Conservation (phyloP, 2,113 vertebrate genomes). For the Indicator maculatus region DNA sequence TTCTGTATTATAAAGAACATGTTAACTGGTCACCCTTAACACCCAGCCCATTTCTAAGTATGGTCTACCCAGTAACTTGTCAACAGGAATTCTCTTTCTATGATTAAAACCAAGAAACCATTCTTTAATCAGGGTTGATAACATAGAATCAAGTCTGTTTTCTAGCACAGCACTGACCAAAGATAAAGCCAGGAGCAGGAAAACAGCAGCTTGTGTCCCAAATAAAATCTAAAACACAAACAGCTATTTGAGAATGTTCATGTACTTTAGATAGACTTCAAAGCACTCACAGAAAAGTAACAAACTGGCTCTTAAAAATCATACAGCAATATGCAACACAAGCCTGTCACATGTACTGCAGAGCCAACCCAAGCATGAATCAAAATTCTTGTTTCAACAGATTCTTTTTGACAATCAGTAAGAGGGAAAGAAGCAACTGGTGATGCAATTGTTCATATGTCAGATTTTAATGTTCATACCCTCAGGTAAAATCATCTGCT, state of each 20-base stretch:
- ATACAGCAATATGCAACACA: not conserved
- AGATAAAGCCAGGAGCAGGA: not conserved
- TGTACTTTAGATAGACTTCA: not conserved
- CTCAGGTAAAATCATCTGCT: not conserved
- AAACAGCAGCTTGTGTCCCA: not conserved
- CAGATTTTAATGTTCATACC: not conserved
- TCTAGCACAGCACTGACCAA: not conserved
- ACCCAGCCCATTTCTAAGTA: not conserved
- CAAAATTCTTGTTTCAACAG: not conserved
- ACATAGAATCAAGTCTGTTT: not conserved
- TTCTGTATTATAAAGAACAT: not conserved
- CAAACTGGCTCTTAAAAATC: not conserved
- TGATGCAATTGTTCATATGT: not conserved
- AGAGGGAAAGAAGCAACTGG: not conserved
- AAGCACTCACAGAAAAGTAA: not conserved
- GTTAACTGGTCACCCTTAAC: not conserved
- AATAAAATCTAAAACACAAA: not conserved
- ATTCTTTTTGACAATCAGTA: not conserved
- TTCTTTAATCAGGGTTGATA: not conserved
- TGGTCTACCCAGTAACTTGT: not conserved
- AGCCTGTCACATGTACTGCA: fast-evolving
- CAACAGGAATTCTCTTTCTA: not conserved
- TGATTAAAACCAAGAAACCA: not conserved
- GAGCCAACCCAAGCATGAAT: not conserved
- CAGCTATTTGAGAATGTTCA: not conserved